phyloP scores from a whole-genome alignment of 2,888 invertebrate species.

The Yponomeuta sedellus region DNA sequence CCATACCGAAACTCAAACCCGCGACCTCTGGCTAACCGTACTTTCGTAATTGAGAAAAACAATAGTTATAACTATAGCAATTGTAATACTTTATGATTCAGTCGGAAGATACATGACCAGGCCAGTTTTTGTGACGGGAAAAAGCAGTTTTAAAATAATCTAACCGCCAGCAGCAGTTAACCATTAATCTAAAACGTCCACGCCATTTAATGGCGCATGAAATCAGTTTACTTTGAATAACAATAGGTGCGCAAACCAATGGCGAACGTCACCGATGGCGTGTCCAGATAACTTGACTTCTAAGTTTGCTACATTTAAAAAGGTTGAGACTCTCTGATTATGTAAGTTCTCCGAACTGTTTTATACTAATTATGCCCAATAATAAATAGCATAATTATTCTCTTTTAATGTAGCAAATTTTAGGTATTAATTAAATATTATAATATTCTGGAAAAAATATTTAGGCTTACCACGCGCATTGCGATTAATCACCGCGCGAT shows the following conservation, averaged over 20 bases:
- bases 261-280: constrained; percentile 17
- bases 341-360: too few species aligned
- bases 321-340: background rate
- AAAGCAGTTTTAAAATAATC: background rate
- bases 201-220: constrained; percentile 41
- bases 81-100: background rate
- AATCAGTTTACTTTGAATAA: constrained; percentile 52
- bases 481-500: too few species aligned
- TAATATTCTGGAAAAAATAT: too few species aligned
- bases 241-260: constrained; percentile 32
- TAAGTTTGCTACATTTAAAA: background rate
- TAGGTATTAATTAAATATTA: too few species aligned
- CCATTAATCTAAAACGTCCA: constrained; percentile 41
- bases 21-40: too few species aligned
- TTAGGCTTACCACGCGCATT: too few species aligned
- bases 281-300: constrained; percentile 16
- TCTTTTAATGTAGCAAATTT: background rate
- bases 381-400: too few species aligned
- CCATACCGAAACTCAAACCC: too few species aligned
- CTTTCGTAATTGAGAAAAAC: too few species aligned
- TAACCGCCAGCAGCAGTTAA: constrained; percentile 16
- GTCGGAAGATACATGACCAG: background rate
- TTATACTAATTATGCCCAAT: too few species aligned
- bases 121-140: background rate
- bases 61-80: too few species aligned